A percentile compares a stretch with the other conserved stretches of the same genome.
These are phyloP conservation scores for Microtus oregoni DNA, from an alignment of 2,113 vertebrate species.

Conservation along the genomic window DNA sequence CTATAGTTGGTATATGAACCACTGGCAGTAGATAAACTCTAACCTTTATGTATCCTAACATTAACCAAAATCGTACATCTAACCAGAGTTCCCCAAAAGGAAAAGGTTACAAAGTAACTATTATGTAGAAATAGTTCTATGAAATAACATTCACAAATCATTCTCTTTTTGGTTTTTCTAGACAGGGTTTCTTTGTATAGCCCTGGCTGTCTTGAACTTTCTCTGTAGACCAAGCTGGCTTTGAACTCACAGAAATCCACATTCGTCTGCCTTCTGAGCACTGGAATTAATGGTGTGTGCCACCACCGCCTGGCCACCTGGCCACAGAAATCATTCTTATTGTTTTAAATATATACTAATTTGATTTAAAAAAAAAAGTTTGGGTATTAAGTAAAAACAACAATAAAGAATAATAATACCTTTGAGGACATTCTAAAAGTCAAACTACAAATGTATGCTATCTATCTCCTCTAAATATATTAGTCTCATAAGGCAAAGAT, in stretches of 20 bases:
- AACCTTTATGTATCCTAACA: background rate
- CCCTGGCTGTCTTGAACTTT: background rate
- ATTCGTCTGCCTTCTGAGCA: background rate
- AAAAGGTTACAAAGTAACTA: slow-evolving; percentile 28
- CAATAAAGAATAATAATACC: background rate
- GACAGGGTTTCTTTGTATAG: background rate
- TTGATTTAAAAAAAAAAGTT: background rate
- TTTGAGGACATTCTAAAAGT: background rate
- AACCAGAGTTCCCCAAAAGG: background rate
- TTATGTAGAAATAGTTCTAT: background rate
- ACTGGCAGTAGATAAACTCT: background rate
- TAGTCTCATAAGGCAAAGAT: slow-evolving; percentile 42
- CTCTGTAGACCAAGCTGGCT: background rate
- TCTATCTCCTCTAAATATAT: background rate
- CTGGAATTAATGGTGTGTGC: background rate
- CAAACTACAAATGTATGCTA: slow-evolving; percentile 33
- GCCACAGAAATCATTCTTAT: background rate
- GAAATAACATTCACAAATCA: background rate
- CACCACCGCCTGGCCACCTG: background rate
- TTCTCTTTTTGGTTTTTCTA: background rate
- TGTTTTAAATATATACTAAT: slow-evolving; percentile 26
- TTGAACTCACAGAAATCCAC: too few relatives aligned
- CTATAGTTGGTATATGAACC: background rate
- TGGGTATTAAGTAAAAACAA: slow-evolving; percentile 30
- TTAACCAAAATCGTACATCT: background rate